phyloP scores from a whole-genome alignment of 2,888 invertebrate genomes.

The Harpalus rubripes region DNA sequence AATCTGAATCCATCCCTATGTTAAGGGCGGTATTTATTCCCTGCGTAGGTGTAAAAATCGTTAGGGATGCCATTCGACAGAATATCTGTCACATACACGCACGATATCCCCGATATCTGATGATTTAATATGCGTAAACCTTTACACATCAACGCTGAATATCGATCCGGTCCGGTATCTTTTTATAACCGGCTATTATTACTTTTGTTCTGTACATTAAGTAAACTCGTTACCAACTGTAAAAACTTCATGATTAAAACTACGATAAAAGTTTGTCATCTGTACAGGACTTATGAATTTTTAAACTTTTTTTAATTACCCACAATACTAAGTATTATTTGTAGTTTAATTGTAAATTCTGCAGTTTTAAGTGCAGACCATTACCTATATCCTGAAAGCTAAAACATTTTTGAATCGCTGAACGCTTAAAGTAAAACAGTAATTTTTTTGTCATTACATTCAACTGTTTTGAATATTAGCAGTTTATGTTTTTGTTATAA shows the following conservation, averaged over 20 bases:
- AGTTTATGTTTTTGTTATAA: too few species aligned
- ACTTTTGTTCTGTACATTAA: background rate
- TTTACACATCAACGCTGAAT: background rate
- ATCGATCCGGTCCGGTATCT: background rate
- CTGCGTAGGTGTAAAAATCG: background rate
- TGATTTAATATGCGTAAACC: background rate
- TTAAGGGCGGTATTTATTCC: too few species aligned
- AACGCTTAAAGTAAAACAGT: too few species aligned
- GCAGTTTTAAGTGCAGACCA: background rate
- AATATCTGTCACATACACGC: background rate
- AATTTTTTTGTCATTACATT: too few species aligned
- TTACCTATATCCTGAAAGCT: background rate
- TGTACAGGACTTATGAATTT: constrained; percentile 34
- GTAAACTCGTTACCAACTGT: background rate
- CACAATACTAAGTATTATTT: background rate
- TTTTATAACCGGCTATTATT: background rate
- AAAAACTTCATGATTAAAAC: background rate
- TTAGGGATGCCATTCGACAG: background rate
- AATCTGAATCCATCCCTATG: too few species aligned
- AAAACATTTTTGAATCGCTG: too few species aligned
- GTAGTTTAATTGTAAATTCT: background rate
- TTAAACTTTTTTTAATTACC: constrained; percentile 48
- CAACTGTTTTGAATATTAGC: too few species aligned
- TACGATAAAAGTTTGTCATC: background rate
- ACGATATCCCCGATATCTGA: background rate